These are phyloP conservation scores for Indicator indicator DNA, from an alignment of 2,113 vertebrate species.

Conservation along the genomic window DNA sequence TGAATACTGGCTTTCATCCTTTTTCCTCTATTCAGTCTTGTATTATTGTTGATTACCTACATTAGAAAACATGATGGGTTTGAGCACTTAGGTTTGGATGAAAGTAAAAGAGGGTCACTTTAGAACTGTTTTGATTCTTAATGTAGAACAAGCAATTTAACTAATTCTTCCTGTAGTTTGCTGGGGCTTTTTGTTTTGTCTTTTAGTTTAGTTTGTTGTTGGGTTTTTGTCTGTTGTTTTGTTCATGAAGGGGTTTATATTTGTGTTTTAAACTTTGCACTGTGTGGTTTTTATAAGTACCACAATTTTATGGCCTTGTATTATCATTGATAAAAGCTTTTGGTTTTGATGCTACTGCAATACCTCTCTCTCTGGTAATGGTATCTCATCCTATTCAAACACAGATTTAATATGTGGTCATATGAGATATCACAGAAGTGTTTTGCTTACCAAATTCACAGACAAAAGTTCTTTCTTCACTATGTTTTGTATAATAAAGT, in stretches of 20 bases:
- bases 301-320: not conserved
- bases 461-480: rapidly evolving
- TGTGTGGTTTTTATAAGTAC: not conserved
- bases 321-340: not conserved
- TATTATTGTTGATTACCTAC: not conserved
- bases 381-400: not conserved
- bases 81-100: not conserved
- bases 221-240: not conserved
- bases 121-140: not conserved
- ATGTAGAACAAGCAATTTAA: not conserved
- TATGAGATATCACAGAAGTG: not conserved
- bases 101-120: not conserved
- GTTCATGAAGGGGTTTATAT: not conserved
- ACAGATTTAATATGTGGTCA: not conserved
- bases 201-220: not conserved
- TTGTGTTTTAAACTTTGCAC: not conserved
- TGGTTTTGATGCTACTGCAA: not conserved
- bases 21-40: not conserved
- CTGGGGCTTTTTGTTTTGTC: not conserved
- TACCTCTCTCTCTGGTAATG: not conserved
- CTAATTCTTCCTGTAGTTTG: not conserved
- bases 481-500: not conserved
- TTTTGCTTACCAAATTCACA: not conserved
- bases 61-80: not conserved
- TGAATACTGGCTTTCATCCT: not conserved